Evolutionary conservation across 1,140 invertebrate genomes (phyloP), one percentile per base, ranked within the genome.

Genomic region (Aphaenogaster rudis): DNA sequence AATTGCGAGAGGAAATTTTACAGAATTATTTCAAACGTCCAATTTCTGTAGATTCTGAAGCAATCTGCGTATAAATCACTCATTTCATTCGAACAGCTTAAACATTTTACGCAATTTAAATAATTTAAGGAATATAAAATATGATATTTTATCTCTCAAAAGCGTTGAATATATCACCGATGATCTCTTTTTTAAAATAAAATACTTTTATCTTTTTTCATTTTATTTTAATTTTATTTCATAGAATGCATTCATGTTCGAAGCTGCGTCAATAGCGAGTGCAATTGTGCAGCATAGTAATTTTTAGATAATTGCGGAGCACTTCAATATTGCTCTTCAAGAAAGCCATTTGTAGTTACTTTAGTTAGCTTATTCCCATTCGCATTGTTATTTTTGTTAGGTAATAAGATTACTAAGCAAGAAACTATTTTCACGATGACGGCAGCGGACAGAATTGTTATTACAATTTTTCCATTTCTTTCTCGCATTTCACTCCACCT

Each of bases 321-420:
- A 67, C 33, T 54, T 50, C 8, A 13, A 80, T 39, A 13, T 64
- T 36, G 3, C 3, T 64, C 9, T 54, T 54, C 0, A 5, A 80
- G 39, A 45, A 45, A 45, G 36, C 42, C 8, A 45, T 63, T 78
- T 4, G 13, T 15, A 45, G 7, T 77, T 63, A 28, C 54, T 77
- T 77, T 77, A 77, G 63, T 61, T 78, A 63, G 39, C 21, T 5
- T 78, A 63, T 48, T 78, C 7, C 15, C 13, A 78, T 61, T 77
- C 28, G 54, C 57, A 76, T 76, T 57, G 57, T 61, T 63, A 45
- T 48, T 45, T 63, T 42, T 48, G 21, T 8, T 17, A 21, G 42
- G 13, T 78, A 63, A 63, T 45, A 21, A 17, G 13, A 78, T 45
- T 45, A 77, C 11, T 8, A 76, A 59, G 54, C 13, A 17, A 48